Evolutionary conservation across 2,113 vertebrate species (phyloP), one percentile per base, ranked within the genome.

Genomic region (Rattus rattus): DNA sequence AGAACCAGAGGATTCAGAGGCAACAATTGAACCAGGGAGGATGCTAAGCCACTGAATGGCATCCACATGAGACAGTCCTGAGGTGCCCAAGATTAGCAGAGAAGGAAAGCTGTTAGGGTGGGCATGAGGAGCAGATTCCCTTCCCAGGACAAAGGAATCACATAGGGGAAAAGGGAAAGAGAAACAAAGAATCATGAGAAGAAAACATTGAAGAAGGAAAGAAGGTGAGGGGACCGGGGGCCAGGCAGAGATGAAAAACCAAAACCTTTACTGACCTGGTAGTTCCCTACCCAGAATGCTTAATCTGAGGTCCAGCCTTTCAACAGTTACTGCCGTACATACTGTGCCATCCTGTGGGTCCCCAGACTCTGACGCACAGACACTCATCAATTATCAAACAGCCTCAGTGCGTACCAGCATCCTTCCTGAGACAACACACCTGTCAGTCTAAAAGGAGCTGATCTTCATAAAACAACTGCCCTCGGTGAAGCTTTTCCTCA

Each of bases 41-140:
- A 2, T 2, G 11, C 39, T 56, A 90, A 95, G 77, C n/a, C 61
- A 59, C 9, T 83, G 63, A 61, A 28, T 17, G 79, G 63, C 28
- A 26, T 47, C 14, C 75, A 76, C 26, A 9, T 70, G 3, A 83
- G 59, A 54, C 8, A 24, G 19, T 39, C 69, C 39, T 73, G 59
- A 86, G 47, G 43, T 22, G 1, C 30, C 65, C 67, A 49, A 72
- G 54, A 75, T 2, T 5, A 89, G 39, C 16, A 70, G 72, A 72
- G 85, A 91, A 92, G 49, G 89, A 20, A 0, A 7, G 70, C 20
- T 77, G 12, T 13, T 67, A 22, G 47, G 43, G 12, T 61, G 9
- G 1, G 10, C 28, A 4, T 70, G 69, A 30, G 3, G 1, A 63
- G 14, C 9, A 54, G 10, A 13, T 0, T 5, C n/a, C n/a, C 59